phyloP scores from a whole-genome alignment of 2,113 vertebrate species.

The Oryzias curvinotus region DNA sequence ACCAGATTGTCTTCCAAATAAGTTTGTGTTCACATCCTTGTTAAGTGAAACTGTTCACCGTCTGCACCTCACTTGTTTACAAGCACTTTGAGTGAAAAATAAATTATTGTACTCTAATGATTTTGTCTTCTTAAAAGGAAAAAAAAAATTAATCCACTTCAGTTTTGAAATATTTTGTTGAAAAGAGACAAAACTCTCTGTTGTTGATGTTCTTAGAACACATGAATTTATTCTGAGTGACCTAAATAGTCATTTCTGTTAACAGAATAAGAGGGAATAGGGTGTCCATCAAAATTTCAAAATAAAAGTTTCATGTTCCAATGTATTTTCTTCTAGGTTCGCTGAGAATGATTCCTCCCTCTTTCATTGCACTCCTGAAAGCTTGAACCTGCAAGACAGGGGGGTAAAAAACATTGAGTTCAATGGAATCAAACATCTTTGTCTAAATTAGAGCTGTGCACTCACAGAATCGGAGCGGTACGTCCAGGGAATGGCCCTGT shows the following conservation, averaged over 20 bases:
- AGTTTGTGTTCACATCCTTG: constrained; percentile 5
- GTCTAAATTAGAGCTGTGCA: constrained; percentile 6
- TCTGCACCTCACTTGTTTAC: constrained; percentile 60
- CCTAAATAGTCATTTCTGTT: not conserved
- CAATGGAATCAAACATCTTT: not conserved
- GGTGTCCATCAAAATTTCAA: constrained; percentile 14
- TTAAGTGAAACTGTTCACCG: constrained; percentile 23
- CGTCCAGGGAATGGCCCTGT: constrained; percentile 85
- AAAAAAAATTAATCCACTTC: not conserved
- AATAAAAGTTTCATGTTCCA: constrained; percentile 38
- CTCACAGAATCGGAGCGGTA: constrained; percentile 82
- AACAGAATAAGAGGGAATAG: constrained; percentile 2
- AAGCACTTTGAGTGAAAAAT: constrained; percentile 52
- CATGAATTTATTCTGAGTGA: not conserved
- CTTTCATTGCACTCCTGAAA: constrained; percentile 83
- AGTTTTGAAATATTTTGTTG: constrained; percentile 26
- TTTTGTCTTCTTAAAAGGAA: constrained; percentile 19
- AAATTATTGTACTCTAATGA: constrained; percentile 37
- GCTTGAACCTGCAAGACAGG: constrained; percentile 78
- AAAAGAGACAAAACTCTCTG: constrained; percentile 4
- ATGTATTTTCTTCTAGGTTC: constrained; percentile 85
- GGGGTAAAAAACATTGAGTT: not conserved
- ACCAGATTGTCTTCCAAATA: constrained; percentile 32
- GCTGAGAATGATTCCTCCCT: constrained; percentile 82
- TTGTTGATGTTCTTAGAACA: not conserved